A percentile compares a stretch with the other conserved stretches of the same genome.
Evolutionary conservation across 2,797 vertebrate species (phyloP).

Genomic region (Chelmon rostratus): DNA sequence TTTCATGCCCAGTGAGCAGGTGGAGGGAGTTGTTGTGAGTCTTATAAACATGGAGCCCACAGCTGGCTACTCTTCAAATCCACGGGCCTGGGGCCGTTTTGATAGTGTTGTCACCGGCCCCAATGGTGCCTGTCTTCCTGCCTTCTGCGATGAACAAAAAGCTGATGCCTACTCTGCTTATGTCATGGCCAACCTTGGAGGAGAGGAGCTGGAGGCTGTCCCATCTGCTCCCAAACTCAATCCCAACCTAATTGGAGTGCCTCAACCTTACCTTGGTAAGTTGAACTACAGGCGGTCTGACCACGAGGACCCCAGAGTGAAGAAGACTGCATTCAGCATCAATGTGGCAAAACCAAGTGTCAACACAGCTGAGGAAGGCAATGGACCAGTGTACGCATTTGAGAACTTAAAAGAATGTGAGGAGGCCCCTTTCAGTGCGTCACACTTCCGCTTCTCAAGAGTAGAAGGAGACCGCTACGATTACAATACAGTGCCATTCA

Average conservation of each 20-base stretch:
- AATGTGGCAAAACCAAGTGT: constrained; percentile 93
- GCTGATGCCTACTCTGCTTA: constrained; percentile 93
- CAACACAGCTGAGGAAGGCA: constrained; percentile 92
- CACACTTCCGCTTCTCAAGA: constrained; percentile 97
- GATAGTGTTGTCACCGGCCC: constrained; percentile 94
- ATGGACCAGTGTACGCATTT: constrained; percentile 94
- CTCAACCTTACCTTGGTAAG: constrained; percentile 93
- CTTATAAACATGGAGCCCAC: constrained; percentile 96
- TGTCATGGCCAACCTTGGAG: constrained; percentile 93
- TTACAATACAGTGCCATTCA: constrained; percentile 97
- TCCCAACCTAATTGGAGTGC: constrained; percentile 92
- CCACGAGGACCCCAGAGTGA: constrained; percentile 90
- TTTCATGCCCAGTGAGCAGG: constrained; percentile 95
- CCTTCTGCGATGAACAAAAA: constrained; percentile 95
- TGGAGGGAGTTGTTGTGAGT: constrained; percentile 93
- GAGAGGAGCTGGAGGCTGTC: constrained; percentile 96
- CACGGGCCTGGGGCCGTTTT: constrained; percentile 96
- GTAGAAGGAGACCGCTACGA: constrained; percentile 95
- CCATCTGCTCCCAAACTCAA: constrained; percentile 93
- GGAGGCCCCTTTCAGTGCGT: constrained; percentile 90
- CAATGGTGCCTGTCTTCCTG: constrained; percentile 94
- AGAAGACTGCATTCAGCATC: constrained; percentile 97
- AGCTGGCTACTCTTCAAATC: constrained; percentile 93
- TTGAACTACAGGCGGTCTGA: constrained; percentile 95
- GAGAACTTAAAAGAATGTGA: constrained; percentile 94